Evolutionary conservation across 2,113 vertebrate species (phyloP).

Genomic region (Bettongia penicillata): DNA sequence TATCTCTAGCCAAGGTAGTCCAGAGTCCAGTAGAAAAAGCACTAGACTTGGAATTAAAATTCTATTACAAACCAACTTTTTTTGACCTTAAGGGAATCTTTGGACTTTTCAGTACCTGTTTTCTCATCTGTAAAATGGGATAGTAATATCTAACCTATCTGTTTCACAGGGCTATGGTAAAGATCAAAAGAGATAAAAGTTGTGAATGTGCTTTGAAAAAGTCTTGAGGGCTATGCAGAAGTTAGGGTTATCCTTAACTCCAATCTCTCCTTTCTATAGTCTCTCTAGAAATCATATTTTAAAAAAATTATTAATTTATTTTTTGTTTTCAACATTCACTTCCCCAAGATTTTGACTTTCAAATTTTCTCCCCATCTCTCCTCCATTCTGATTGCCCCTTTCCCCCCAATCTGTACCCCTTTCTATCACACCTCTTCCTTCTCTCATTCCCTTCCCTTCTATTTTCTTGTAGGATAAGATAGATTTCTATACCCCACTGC

Average conservation of each 20-base stretch:
- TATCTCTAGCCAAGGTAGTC: not conserved
- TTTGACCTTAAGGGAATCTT: not conserved
- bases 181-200: not conserved
- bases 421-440: too few relatives aligned
- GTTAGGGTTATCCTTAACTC: not conserved
- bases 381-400: too few relatives aligned
- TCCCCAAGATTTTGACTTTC: too few relatives aligned
- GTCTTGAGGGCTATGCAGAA: conserved; percentile 15
- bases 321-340: too few relatives aligned
- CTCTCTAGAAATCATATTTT: conserved; percentile 21
- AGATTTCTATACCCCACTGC: too few relatives aligned
- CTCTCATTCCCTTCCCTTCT: too few relatives aligned
- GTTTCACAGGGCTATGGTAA: not conserved
- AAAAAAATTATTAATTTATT: too few relatives aligned
- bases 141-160: not conserved
- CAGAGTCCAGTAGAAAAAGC: not conserved
- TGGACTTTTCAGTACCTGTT: not conserved
- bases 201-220: not conserved
- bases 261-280: not conserved
- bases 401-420: too few relatives aligned
- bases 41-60: not conserved
- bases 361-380: too few relatives aligned
- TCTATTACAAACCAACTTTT: not conserved
- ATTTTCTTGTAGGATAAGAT: too few relatives aligned
- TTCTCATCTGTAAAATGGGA: conserved; percentile 14